Conservation (phyloP, 1,140 invertebrate genomes). For the Bombus soroeensis region DNA sequence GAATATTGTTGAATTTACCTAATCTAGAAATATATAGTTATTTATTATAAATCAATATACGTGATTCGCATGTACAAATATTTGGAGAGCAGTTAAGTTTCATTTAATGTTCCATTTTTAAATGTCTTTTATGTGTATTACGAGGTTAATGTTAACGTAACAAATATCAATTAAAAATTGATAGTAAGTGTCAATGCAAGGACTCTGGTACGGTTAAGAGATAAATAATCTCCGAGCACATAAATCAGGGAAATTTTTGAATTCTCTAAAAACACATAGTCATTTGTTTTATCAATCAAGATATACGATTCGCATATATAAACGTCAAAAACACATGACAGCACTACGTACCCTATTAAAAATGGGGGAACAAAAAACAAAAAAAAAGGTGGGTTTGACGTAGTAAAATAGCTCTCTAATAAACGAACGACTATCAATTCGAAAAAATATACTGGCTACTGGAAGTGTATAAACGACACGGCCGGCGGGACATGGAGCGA, state of each 20-base stretch:
- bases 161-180: no score
- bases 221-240: no score
- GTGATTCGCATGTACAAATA: no score
- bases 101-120: no score
- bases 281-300: not conserved
- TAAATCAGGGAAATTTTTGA: not conserved
- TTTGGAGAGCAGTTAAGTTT: no score
- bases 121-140: no score
- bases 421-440: not conserved
- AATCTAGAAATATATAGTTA: not conserved
- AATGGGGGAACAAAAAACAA: not conserved
- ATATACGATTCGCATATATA: conserved; percentile 1
- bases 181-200: no score
- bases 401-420: conserved; percentile 3
- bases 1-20: not conserved
- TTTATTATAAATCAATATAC: no score
- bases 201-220: no score
- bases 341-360: not conserved
- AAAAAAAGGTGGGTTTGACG: not conserved
- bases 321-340: not conserved
- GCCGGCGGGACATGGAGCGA: not conserved
- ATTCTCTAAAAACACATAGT: not conserved
- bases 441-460: not conserved
- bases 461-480: not conserved
- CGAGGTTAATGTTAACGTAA: no score